phyloP scores from a whole-genome alignment of 1,140 invertebrate species.

The Zaprionus capensis region DNA sequence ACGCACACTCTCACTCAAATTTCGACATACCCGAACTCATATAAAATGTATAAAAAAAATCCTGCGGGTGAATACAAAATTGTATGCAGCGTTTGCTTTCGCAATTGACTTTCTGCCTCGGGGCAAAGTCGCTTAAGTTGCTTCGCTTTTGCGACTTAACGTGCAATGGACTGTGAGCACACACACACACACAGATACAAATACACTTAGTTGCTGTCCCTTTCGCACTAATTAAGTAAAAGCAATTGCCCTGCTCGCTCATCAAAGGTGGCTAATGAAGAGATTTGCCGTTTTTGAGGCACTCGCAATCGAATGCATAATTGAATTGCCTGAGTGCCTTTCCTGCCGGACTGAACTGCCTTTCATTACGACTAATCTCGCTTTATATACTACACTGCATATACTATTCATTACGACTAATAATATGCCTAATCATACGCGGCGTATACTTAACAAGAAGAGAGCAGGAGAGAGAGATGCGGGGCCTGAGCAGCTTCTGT shows the following conservation, averaged over 20 bases:
- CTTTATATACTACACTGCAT: background rate
- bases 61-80: conserved; percentile 5
- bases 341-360: background rate
- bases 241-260: conserved; percentile 7
- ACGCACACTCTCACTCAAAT: background rate
- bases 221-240: conserved; percentile 14
- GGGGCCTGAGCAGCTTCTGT: conserved; percentile 10
- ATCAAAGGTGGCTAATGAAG: conserved; percentile 21
- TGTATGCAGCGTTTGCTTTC: background rate
- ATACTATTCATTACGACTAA: conserved; percentile 6
- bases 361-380: background rate
- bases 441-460: background rate
- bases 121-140: background rate
- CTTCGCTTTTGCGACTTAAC: background rate
- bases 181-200: background rate
- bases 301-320: conserved; percentile 46
- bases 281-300: conserved; percentile 39
- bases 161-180: background rate
- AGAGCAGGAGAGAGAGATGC: background rate
- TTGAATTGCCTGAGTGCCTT: conserved; percentile 26
- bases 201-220: background rate
- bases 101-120: background rate
- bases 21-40: background rate
- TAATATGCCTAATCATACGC: conserved; percentile 5
- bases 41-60: conserved; percentile 4